These are phyloP conservation scores for Casuarius casuarius DNA, from an alignment of 2,113 vertebrate genomes.

Conservation along the genomic window DNA sequence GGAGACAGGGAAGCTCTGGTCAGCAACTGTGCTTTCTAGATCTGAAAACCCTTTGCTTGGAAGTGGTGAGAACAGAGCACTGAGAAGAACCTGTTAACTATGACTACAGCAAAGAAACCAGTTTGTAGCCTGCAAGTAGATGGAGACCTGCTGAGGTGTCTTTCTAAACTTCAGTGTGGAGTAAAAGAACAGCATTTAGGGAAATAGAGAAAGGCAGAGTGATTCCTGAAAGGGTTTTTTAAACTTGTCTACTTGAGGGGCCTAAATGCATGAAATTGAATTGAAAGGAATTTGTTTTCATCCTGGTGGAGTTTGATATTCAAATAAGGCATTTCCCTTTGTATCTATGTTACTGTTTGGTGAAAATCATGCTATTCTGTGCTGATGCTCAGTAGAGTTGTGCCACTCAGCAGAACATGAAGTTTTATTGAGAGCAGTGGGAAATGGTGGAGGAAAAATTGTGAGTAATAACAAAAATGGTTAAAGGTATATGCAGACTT, in stretches of 20 bases:
- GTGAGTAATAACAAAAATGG: background rate
- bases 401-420: background rate
- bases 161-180: background rate
- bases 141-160: background rate
- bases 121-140: background rate
- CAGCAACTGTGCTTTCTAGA: background rate
- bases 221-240: background rate
- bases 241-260: background rate
- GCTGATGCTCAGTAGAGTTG: background rate
- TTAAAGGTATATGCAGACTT: background rate
- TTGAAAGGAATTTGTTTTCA: background rate
- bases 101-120: background rate
- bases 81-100: background rate
- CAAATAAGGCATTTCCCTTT: background rate
- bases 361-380: background rate
- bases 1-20: background rate
- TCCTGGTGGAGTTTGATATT: background rate
- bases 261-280: background rate
- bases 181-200: background rate
- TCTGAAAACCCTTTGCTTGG: background rate
- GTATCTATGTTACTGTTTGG: background rate
- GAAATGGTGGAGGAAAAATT: background rate
- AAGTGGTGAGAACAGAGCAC: background rate
- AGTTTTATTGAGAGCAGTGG: background rate
- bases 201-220: background rate